A percentile compares a stretch with the other conserved stretches of the same genome.
Evolutionary conservation across 1,140 invertebrate genomes (phyloP).

Genomic region (Drosophila repleta): DNA sequence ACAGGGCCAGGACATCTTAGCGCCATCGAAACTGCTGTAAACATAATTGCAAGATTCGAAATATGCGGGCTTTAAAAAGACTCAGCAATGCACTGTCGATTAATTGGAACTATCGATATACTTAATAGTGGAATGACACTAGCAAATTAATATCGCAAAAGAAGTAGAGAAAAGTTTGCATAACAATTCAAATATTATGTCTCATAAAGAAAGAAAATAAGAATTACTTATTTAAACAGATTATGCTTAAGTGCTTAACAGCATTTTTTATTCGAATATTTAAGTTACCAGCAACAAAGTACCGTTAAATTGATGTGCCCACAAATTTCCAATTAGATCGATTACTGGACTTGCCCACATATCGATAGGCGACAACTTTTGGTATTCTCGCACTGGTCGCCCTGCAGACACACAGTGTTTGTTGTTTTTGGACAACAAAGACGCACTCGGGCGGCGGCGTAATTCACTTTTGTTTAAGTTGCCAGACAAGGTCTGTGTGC

Average conservation of each 20-base stretch:
- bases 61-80: background rate
- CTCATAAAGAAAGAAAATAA: too few species aligned
- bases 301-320: too few species aligned
- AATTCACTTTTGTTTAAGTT: conserved; percentile 39
- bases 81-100: background rate
- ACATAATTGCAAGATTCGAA: background rate
- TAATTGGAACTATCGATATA: background rate
- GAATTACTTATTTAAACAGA: too few species aligned
- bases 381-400: conserved; percentile 15
- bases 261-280: too few species aligned
- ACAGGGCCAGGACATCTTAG: conserved; percentile 43
- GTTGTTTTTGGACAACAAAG: conserved; percentile 37
- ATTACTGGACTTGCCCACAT: background rate
- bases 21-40: background rate
- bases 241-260: too few species aligned
- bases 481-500: conserved; percentile 19
- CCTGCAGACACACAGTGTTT: conserved; percentile 24
- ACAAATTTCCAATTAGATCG: background rate
- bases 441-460: conserved; percentile 20
- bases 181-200: too few species aligned
- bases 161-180: too few species aligned
- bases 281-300: too few species aligned
- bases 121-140: conserved; percentile 4
- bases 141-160: background rate
- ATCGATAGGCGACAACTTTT: conserved; percentile 16